Evolutionary conservation across 2,113 vertebrate genomes (phyloP), one percentile per base, ranked within the genome.

Genomic region (Triplophysa tibetana): DNA sequence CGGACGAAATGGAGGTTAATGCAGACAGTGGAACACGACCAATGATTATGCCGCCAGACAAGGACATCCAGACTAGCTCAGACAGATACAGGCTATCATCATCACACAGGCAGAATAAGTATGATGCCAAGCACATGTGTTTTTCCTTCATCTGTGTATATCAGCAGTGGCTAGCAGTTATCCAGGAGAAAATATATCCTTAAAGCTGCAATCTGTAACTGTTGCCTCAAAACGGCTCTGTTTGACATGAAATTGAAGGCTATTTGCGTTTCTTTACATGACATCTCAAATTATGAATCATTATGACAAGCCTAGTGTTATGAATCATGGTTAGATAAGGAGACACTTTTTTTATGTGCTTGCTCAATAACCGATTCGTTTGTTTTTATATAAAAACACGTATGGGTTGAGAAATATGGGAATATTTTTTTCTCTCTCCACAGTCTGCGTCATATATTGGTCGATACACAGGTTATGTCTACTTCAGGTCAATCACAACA

Each of bases 1-100:
- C 73, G 75, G 72, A 70, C 81, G 82, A 88, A 87, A 88, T 87
- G 84, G 79, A 76, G 87, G 90, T 90, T 88, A 91, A 90, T 86
- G 87, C 77, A 84, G 85, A 75, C 78, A 78, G 81, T 21, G 81
- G 65, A 82, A 86, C 58, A 58, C 72, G 72, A 77, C 61, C 48
- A 78, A 82, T 88, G 88, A 86, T 89, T 87, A 89, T 85, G 67
- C 60, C 68, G 84, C 24, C 78, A 83, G 79, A 79, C 73, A 45
- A 77, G 64, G 65, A 52, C 29, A 77, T 16, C 21, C 43, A 77
- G 17, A 76, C 74, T 76, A 29, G 62, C 48, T 65, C 41, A 75
- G 70, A 78, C 63, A 67, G 23, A 72, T 43, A 72, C 19, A 38
- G 24, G 54, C 64, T 41, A 12, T 38, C 56, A 33, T 62, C 45